phyloP scores from a whole-genome alignment of 2,888 invertebrate genomes.

The Caenorhabditis sp. region DNA sequence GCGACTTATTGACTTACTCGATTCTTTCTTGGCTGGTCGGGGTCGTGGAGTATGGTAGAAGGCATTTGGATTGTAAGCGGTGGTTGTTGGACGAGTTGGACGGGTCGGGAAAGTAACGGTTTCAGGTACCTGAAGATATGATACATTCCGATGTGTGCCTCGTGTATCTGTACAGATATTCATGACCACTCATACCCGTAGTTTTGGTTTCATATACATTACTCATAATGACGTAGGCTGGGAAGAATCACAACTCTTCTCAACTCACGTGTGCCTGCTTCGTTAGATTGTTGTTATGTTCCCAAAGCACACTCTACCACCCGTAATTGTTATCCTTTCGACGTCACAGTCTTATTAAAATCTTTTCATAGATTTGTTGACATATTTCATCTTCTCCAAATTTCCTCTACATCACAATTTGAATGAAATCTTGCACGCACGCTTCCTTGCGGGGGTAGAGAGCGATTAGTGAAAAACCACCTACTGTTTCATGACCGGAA shows the following conservation, averaged over 20 bases:
- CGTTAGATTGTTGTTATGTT: slow-evolving; percentile 42
- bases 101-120: slow-evolving; percentile 36
- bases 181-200: no score
- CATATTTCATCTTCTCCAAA: slow-evolving; percentile 26
- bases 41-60: slow-evolving; percentile 73
- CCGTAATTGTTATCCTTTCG: slow-evolving; percentile 9
- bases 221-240: slow-evolving; percentile 30
- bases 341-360: slow-evolving; percentile 60
- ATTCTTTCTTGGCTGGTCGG: slow-evolving; percentile 68
- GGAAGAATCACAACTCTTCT: slow-evolving; percentile 14
- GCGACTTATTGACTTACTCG: slow-evolving; percentile 54
- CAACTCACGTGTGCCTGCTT: slow-evolving; percentile 19
- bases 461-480: slow-evolving; percentile 36
- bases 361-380: slow-evolving; percentile 20
- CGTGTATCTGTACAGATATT: no score
- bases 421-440: slow-evolving; percentile 46
- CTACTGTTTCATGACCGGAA: slow-evolving; percentile 28
- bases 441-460: slow-evolving; percentile 15
- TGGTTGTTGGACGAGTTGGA: slow-evolving; percentile 59
- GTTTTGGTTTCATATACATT: slow-evolving; percentile 9
- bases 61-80: slow-evolving; percentile 67
- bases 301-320: slow-evolving; percentile 19
- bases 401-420: slow-evolving; percentile 33
- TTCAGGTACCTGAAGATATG: slow-evolving; percentile 19
- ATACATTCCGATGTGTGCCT: neutral